Evolutionary conservation across 2,113 vertebrate genomes (phyloP).

Genomic region (Budorcas taxicolor): DNA sequence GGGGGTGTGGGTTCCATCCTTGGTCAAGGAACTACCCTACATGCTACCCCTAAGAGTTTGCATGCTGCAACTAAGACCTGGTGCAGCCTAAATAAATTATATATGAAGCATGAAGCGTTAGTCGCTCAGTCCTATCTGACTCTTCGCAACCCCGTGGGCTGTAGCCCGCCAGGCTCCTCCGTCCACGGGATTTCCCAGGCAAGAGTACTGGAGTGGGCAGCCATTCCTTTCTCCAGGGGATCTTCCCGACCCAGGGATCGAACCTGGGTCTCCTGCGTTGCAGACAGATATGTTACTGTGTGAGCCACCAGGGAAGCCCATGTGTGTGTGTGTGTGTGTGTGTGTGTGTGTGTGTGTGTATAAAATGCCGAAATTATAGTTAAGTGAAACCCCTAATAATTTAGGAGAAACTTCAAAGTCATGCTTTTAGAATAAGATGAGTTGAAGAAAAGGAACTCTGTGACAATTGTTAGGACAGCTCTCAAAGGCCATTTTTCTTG

Average conservation of each 20-base stretch:
- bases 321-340: background rate
- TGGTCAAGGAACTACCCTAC: background rate
- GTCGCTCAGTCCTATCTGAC: rapidly evolving
- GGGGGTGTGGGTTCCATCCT: background rate
- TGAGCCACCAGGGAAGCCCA: background rate
- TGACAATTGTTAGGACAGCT: background rate
- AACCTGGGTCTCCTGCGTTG: background rate
- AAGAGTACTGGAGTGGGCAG: background rate
- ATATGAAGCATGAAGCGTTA: background rate
- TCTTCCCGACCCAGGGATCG: rapidly evolving
- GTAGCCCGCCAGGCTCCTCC: background rate
- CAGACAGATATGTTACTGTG: background rate
- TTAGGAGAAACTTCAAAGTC: background rate
- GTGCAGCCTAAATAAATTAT: background rate
- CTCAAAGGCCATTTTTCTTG: background rate
- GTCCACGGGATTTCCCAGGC: background rate
- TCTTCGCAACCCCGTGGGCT: background rate
- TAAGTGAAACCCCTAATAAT: background rate
- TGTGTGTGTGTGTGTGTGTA: rapidly evolving
- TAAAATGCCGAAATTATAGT: no score
- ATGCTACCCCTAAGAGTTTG: background rate
- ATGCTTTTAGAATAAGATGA: background rate
- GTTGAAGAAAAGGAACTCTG: background rate
- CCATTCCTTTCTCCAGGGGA: background rate
- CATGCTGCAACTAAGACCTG: background rate